Percentiles rank a stretch among this genome's conserved stretches.
These are phyloP conservation scores for Macroglossus sobrinus DNA, from an alignment of 2,113 vertebrate genomes.

Conservation along the genomic window DNA sequence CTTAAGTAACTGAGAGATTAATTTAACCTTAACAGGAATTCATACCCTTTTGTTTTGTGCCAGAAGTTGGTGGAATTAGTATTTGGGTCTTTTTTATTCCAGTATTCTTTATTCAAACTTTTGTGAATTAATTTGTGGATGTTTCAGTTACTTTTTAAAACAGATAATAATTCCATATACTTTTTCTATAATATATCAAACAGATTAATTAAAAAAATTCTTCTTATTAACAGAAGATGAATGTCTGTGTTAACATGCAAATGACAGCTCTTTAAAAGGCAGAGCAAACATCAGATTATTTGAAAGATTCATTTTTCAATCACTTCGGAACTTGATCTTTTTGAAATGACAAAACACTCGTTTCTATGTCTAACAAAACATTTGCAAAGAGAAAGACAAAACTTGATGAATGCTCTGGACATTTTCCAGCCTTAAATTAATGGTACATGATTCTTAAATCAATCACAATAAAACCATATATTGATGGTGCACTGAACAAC, in stretches of 20 bases:
- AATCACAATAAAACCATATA: background rate
- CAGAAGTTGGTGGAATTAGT: background rate
- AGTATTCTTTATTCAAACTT: slow-evolving; percentile 31
- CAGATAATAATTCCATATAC: background rate
- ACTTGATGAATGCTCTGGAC: slow-evolving; percentile 17
- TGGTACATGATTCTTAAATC: slow-evolving; percentile 24
- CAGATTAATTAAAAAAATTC: slow-evolving; percentile 22
- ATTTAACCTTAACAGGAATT: background rate
- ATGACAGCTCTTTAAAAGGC: background rate
- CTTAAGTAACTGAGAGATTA: background rate
- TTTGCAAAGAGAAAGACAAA: slow-evolving; percentile 42
- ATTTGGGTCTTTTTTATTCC: background rate
- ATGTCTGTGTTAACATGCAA: slow-evolving; percentile 26
- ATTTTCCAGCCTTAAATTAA: slow-evolving; percentile 18
- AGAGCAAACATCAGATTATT: slow-evolving; percentile 17
- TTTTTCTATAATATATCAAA: background rate
- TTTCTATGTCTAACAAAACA: background rate
- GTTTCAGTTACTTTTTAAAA: background rate
- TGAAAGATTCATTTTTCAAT: slow-evolving; percentile 42
- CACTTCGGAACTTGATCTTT: background rate
- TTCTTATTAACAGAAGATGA: slow-evolving; percentile 16
- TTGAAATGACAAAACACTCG: slow-evolving; percentile 15
- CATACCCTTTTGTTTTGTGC: background rate
- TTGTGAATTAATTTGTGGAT: slow-evolving; percentile 17
- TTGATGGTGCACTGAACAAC: background rate